Conservation (phyloP, 2,888 invertebrate genomes). For the Teleogryllus oceanicus region DNA sequence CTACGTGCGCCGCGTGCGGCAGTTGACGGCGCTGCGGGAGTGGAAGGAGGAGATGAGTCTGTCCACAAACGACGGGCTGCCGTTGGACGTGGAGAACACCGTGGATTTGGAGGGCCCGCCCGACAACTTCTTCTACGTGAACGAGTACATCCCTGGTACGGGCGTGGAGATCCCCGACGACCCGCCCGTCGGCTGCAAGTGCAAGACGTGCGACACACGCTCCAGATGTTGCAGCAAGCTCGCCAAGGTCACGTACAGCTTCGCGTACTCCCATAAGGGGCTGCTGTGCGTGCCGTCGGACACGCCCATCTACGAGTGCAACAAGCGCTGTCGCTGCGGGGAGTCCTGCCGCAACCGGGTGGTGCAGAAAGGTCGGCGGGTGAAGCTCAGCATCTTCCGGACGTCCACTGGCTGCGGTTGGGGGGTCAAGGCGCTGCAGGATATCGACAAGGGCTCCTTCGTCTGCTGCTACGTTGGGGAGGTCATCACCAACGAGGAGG, state of each 20-base stretch:
- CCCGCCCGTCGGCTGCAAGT: neutral
- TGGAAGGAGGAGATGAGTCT: neutral
- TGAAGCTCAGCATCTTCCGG: neutral
- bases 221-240: neutral
- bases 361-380: neutral
- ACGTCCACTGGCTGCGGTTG: neutral
- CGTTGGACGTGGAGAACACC: neutral
- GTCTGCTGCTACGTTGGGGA: neutral
- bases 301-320: slow-evolving; percentile 18
- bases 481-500: neutral
- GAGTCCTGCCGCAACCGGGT: neutral
- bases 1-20: neutral
- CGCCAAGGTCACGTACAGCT: neutral
- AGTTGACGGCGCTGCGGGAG: neutral
- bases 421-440: neutral
- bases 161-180: neutral
- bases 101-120: neutral
- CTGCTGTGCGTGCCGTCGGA: neutral
- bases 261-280: neutral
- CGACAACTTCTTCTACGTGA: neutral
- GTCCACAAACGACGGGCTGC: neutral
- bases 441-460: neutral
- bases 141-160: neutral
- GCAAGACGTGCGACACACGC: neutral
- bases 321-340: neutral